Conservation (phyloP, 2,797 vertebrate species). For the Rhinella marina region DNA sequence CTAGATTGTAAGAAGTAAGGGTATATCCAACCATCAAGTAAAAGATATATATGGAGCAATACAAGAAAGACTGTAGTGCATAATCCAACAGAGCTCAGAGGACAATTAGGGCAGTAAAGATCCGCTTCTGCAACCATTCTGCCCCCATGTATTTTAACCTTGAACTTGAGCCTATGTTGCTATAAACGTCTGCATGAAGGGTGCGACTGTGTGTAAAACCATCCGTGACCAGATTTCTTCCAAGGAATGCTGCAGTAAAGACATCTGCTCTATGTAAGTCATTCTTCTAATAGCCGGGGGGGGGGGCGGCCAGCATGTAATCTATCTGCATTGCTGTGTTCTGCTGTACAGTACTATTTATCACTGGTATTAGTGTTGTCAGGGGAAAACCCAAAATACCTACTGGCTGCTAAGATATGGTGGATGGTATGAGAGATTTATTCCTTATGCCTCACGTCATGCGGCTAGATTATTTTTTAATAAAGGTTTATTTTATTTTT, state of each 20-base stretch:
- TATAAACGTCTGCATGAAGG: constrained; percentile 45
- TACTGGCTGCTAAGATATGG: background rate
- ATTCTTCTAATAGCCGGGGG: constrained; percentile 37
- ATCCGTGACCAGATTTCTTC: constrained; percentile 48
- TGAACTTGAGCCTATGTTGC: constrained; percentile 46
- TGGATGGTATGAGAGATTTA: background rate
- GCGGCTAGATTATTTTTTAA: background rate
- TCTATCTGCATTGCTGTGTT: constrained; percentile 13
- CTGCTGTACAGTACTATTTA: constrained; percentile 8
- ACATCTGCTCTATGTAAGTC: constrained; percentile 54
- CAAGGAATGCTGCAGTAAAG: constrained; percentile 56
- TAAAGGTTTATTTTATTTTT: background rate
- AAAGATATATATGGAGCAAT: background rate
- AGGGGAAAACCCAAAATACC: background rate
- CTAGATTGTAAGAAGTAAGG: no score
- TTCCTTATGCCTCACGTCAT: background rate
- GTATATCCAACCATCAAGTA: no score
- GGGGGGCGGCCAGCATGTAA: background rate
- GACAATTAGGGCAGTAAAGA: background rate
- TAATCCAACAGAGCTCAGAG: background rate
- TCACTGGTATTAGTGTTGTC: constrained; percentile 26
- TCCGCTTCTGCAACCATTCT: background rate
- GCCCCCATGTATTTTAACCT: constrained; percentile 33
- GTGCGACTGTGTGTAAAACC: constrained; percentile 49
- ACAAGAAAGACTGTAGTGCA: background rate